Base-by-base conservation (phyloP, 1,140 invertebrate genomes). In the Heliothis virescens region DNA sequence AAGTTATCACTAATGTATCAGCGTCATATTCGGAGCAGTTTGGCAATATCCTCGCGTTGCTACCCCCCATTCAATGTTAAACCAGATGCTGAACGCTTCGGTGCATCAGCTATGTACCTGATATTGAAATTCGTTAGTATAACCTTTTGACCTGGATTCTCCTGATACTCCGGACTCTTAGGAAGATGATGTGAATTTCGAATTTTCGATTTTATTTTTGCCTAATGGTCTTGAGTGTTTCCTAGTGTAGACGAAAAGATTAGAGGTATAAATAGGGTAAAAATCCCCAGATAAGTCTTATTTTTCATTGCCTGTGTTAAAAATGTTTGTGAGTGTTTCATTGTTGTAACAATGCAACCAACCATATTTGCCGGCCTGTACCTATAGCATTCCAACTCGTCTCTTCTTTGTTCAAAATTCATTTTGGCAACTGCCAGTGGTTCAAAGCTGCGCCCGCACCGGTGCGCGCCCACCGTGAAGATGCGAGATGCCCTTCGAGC, bases 41-140 rank as follows among this genome's bases (percentile, higher is more conserved):
- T 41, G 50, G 79, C 81, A 85, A 85, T 65, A 73, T 85, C 83
- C 83, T 79, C 29, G 3, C 18, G n/a, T 60, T 18, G 26, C 59
- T 76, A 76, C 74, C 74, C 81, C 26, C 83, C 63, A 85, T 85
- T 82, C 76, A 85, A 82, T 85, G 83, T 85, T 82, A 85, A 85
- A 82, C 55, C 80, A 79, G 74, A 53, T 84, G 52, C 73, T 77
- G 57, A 41, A 80, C 78, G 74, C 59, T 63, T 29, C 34, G 53
- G 7, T 74, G 55, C n/a, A 16, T 41, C 48, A 3, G 34, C 26
- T 18, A 18, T 26, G n/a, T n/a, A 74, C 48, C 65, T 69, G 65
- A 69, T 69, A 69, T 69, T 53, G 53, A 73, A 73, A 59, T 73
- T 59, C 34, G 26, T 57, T 41, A 1, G 16, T 18, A 47, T 34